Evolutionary conservation across 2,888 invertebrate genomes (phyloP).

Genomic region (Lithophane socia): DNA sequence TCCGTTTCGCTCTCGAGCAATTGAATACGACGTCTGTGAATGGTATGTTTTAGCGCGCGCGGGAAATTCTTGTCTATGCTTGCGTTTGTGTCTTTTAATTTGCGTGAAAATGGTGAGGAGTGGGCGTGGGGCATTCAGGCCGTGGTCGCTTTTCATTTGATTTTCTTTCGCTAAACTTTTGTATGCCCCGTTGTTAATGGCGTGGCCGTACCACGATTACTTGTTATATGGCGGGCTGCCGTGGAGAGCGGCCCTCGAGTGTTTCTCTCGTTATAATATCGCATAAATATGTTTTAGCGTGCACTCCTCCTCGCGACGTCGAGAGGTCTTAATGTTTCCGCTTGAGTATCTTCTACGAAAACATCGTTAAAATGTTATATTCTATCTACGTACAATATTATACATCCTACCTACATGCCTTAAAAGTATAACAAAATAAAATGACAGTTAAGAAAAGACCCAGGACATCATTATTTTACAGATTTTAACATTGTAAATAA

Average conservation of each 20-base stretch:
- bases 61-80: constrained; percentile 83
- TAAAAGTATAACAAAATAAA: constrained; percentile 8
- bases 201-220: constrained; percentile 78
- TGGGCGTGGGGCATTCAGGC: constrained; percentile 81
- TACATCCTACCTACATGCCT: too few species aligned
- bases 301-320: constrained; percentile 73
- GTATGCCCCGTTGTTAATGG: constrained; percentile 73
- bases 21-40: constrained; percentile 86
- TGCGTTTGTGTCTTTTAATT: constrained; percentile 89
- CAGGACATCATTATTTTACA: not conserved
- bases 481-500: not conserved
- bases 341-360: constrained; percentile 82
- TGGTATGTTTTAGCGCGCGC: constrained; percentile 87
- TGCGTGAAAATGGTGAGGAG: constrained; percentile 88
- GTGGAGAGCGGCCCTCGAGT: constrained; percentile 74
- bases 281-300: constrained; percentile 88
- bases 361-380: constrained; percentile 74
- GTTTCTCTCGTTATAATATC: constrained; percentile 86
- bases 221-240: constrained; percentile 77
- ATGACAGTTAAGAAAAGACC: not conserved
- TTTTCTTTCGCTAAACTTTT: constrained; percentile 78
- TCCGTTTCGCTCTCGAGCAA: constrained; percentile 86
- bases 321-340: constrained; percentile 83
- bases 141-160: constrained; percentile 79
- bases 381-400: constrained; percentile 19